Evolutionary conservation across 2,797 vertebrate genomes (phyloP), one percentile per base, ranked within the genome.

Genomic region (Sparidentex hasta): DNA sequence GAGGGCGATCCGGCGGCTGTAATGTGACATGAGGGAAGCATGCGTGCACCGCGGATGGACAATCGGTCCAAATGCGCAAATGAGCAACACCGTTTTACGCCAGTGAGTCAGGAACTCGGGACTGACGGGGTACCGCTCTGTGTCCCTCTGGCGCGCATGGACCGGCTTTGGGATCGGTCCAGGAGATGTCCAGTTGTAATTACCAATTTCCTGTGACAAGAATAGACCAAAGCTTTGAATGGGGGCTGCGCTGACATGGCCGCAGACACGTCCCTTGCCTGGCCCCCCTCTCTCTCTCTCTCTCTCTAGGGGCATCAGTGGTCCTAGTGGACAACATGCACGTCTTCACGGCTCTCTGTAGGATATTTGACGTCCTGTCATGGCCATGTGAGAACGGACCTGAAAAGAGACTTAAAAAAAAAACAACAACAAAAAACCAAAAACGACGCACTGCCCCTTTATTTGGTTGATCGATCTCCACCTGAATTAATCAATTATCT

Each of bases 201-300:
- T 54, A 86, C 73, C 77, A 67, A 65, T 90, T 92, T 93, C 90
- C 90, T 79, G 88, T 33, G 80, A 85, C 90, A 91, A 89, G 90
- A 88, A 92, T 92, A 91, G 85, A 68, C 43, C 69, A 5, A 3
- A 29, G 69, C 71, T 77, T 44, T 76, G 76, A 73, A 66, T 56
- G 46, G 78, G 69, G 71, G 64, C 64, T 48, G 84, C 23, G 74
- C 69, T 75, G 84, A 93, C 91, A 82, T 92, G 90, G 2, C 54
- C 74, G 50, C 52, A 79, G 90, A 91, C 92, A 93, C 93, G 91
- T 93, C 78, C 74, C 67, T 65, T n/a, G 16, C 69, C 46, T 65
- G 44, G 7, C 48, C 23, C 2, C 33, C 48, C 23, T 1, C 33
- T 75, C 69, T 76, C 78, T 12, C 23, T 1, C 33, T 75, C 69